Evolutionary conservation across 2,888 invertebrate genomes (phyloP).

Genomic region (Notodromas monacha): DNA sequence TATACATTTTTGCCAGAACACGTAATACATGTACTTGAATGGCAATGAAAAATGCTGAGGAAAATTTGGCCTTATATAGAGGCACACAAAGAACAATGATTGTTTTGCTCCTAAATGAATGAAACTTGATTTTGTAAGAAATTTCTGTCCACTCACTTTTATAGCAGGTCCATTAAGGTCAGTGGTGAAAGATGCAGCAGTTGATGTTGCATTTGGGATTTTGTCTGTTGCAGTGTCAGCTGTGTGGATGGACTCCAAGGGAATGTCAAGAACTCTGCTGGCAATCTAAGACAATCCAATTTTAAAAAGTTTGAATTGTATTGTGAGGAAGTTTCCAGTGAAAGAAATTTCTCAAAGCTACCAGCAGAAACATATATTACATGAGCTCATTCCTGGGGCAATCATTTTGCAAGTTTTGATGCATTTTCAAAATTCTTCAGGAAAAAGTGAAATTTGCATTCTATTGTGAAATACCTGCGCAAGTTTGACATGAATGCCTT

Average conservation of each 20-base stretch:
- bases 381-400: not conserved
- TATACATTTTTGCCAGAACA: too few species aligned
- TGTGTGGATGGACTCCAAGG: conserved; percentile 37
- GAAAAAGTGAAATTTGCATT: not conserved
- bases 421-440: not conserved
- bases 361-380: conserved; percentile 1
- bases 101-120: too few species aligned
- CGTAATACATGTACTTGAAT: too few species aligned
- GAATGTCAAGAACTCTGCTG: conserved; percentile 32
- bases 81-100: too few species aligned
- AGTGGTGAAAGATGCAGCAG: conserved; percentile 56
- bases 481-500: conserved; percentile 83
- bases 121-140: too few species aligned
- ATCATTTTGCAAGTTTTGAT: not conserved
- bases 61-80: too few species aligned
- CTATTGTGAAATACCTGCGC: conserved; percentile 28
- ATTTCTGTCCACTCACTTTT: too few species aligned
- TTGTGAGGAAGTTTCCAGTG: not conserved
- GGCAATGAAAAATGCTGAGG: too few species aligned
- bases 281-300: conserved; percentile 23
- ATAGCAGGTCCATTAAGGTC: conserved; percentile 77
- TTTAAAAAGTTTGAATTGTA: not conserved
- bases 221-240: conserved; percentile 57
- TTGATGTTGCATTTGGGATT: conserved; percentile 61
- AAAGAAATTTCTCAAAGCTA: too few species aligned